Conservation (phyloP, 2,888 invertebrate genomes). For the Lasioglossum calceatum region DNA sequence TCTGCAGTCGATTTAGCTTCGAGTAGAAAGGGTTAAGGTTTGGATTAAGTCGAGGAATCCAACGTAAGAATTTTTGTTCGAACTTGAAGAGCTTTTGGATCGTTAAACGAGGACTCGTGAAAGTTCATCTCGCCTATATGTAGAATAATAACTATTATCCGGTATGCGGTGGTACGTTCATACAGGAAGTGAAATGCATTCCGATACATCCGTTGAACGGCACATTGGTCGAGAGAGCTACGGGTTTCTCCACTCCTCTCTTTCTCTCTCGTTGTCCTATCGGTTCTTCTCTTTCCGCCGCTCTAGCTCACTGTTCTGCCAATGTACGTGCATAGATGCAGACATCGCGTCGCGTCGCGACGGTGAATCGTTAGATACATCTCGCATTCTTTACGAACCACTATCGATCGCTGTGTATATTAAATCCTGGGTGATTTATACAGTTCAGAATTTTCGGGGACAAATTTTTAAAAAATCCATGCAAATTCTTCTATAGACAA, state of each 20-base stretch:
- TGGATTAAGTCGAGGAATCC: background rate
- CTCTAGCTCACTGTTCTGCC: conserved; percentile 38
- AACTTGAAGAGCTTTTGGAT: background rate
- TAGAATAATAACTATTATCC: conserved; percentile 54
- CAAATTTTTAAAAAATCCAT: background rate
- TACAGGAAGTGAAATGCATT: conserved; percentile 76
- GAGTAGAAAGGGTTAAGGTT: background rate
- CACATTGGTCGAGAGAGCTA: conserved; percentile 67
- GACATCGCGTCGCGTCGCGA: background rate
- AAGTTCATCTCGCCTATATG: conserved; percentile 25
- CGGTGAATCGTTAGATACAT: conserved; percentile 37
- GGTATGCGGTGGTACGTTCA: conserved; percentile 36
- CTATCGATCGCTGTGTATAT: conserved; percentile 34
- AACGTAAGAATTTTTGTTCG: background rate
- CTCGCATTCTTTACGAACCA: conserved; percentile 67
- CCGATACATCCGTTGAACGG: conserved; percentile 75
- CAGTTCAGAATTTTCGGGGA: background rate
- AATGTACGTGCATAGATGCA: conserved; percentile 15
- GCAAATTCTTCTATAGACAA: background rate
- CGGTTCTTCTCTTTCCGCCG: conserved; percentile 38
- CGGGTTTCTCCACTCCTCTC: conserved; percentile 45
- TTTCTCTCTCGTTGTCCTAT: conserved; percentile 25
- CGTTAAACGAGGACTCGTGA: conserved; percentile 19
- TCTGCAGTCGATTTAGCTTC: background rate
- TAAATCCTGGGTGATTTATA: conserved; percentile 20